Base-by-base conservation (phyloP, 2,113 vertebrate genomes). In the Climacteris rufus region DNA sequence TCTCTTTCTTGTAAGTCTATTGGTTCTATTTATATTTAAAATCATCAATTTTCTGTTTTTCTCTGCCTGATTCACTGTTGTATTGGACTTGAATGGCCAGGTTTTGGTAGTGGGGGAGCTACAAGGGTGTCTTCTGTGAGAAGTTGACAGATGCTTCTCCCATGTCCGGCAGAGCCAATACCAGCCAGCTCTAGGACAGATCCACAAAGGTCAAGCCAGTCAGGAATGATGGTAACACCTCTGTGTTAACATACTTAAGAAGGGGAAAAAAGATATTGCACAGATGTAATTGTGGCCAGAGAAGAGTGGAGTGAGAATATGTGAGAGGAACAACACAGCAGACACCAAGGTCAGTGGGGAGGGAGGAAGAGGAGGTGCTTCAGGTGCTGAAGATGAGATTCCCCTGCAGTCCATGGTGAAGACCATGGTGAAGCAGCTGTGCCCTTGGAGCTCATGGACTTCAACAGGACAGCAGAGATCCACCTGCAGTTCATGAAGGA, bases 101-200 rank as follows among this genome's bases (percentile, higher is more conserved):
- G 17, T 89, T 69, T 47, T 35, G 21, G 16, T 61, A 40, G 17
- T 18, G 31, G 30, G 21, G 11, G 11, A 60, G 9, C 30, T 60
- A 31, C 0, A 5, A 4, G 3, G 44, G 4, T 47, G 21, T 30
- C 13, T 45, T 53, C 24, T 40, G 28, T n/a, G 61, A 54, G 78
- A 40, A 27, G 24, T 16, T 47, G 7, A 33, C n/a, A 40, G 69
- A 60, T 53, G 11, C 20, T 61, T 61, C 21, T 47, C 33, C 40
- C 3, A 23, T 19, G 25, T 76, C 70, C 21, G 39, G 39, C 21
- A 76, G 7, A 76, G 30, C 10, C 30, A 27, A 21, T 25, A 25
- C 17, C 30, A 54, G 1, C 21, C 0, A 0, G 28, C 7, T 60
- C 45, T 52, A 53, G 15, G 12, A 54, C 25, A 7, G 30, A 83